A percentile compares a stretch with the other conserved stretches of the same genome.
Conservation (phyloP, 2,888 invertebrate species). For the Diabrotica balteata region DNA sequence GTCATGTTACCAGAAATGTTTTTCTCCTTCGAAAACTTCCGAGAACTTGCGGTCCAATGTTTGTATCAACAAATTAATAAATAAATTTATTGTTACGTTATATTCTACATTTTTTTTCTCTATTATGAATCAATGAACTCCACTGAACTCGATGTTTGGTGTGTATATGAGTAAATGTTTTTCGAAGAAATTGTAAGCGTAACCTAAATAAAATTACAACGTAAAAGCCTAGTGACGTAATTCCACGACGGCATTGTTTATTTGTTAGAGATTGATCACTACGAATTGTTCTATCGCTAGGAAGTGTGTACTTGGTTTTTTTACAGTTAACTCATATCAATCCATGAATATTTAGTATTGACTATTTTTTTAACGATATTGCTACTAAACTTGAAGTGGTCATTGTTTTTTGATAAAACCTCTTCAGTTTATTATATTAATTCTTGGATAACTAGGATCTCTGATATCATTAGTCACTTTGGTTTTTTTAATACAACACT, state of each 20-base stretch:
- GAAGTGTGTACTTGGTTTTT: too few relatives aligned
- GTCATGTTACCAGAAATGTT: neutral
- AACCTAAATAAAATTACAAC: conserved; percentile 6
- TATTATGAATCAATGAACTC: conserved; percentile 9
- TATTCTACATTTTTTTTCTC: conserved; percentile 3
- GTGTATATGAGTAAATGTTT: conserved; percentile 1
- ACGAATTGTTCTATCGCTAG: too few relatives aligned
- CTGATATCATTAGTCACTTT: too few relatives aligned
- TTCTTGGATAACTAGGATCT: too few relatives aligned
- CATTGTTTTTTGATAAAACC: too few relatives aligned
- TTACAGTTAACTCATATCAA: too few relatives aligned
- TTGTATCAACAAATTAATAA: conserved; percentile 3
- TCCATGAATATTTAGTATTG: neutral
- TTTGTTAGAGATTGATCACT: neutral
- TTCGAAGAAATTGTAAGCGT: conserved; percentile 9
- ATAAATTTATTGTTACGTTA: conserved; percentile 4
- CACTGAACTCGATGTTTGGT: conserved; percentile 10
- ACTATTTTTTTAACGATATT: neutral
- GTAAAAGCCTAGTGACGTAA: conserved; percentile 4
- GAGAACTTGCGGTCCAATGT: conserved; percentile 8
- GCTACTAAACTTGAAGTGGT: too few relatives aligned
- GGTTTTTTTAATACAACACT: too few relatives aligned
- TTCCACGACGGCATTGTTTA: neutral
- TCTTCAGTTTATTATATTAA: too few relatives aligned
- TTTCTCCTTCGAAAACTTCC: conserved; percentile 1